Evolutionary conservation across 2,888 invertebrate species (phyloP), one percentile per base, ranked within the genome.

Genomic region (Catocala nupta): DNA sequence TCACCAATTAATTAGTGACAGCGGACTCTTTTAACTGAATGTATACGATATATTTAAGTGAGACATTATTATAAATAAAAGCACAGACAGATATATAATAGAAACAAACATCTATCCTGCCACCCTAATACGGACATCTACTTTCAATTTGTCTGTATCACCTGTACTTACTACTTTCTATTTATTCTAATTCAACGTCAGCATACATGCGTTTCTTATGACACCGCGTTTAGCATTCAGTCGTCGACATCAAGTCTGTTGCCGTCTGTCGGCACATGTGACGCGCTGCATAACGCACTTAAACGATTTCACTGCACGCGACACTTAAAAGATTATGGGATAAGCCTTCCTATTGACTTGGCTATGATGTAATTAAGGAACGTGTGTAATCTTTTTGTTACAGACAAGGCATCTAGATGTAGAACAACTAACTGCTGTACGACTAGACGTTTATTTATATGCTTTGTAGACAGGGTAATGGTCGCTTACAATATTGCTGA

Each of bases 261-360:
- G 34, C 69, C 62, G 59, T 52, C 63, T 44, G 67, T 25, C 73
- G 75, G 81, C 80, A 81, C 60, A 77, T 79, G 75, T 73, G 74
- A 72, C 67, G 71, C 71, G 68, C 61, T 78, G 78, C 76, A 77
- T 69, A 80, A 76, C 81, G 83, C 86, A 83, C 78, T 85, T 85
- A 71, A 80, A 81, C 77, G 87, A 83, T 89, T 89, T 89, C 85
- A 81, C 82, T 83, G 77, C 81, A 80, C 72, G 77, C 78, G 68
- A 73, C 73, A 59, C 68, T 76, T 75, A 68, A 63, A 61, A 80
- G 81, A 84, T 85, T 84, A 83, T 70, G 65, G 68, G 81, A 83
- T 86, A 76, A 84, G 74, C 69, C 71, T 75, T 69, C 36, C n/a
- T 39, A 39, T 12, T 63, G 47, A 64, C 68, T 59, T 63, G 67